Conservation (phyloP, 2,888 invertebrate species). For the Leucophenga maculata region DNA sequence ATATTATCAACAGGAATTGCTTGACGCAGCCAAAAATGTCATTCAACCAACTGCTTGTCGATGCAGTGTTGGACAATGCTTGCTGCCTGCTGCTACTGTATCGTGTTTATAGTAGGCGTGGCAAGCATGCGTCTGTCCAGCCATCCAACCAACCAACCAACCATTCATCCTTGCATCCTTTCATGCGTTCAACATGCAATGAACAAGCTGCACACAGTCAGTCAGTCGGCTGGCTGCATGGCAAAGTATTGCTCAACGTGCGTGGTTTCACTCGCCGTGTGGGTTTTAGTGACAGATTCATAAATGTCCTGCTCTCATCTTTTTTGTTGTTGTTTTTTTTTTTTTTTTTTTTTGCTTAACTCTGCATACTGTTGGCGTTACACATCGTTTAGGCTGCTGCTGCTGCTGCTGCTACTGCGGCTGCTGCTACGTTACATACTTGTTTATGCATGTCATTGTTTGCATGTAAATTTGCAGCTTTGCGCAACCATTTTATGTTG, state of each 20-base stretch:
- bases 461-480: constrained; percentile 55
- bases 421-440: constrained; percentile 39
- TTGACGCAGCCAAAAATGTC: no score
- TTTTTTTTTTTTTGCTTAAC: not conserved
- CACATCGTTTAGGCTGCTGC: not conserved
- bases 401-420: not conserved
- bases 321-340: no score
- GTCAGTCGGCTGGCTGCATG: not conserved
- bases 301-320: not conserved
- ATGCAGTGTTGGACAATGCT: no score
- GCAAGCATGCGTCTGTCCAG: no score
- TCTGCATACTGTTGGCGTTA: not conserved
- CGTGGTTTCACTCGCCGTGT: no score
- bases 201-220: not conserved
- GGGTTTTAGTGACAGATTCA: not conserved
- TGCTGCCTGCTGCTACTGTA: no score
- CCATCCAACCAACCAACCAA: no score
- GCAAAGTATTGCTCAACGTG: no score
- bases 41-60: no score
- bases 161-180: no score
- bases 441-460: constrained; percentile 63
- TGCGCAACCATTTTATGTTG: constrained; percentile 11
- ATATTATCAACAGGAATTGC: no score
- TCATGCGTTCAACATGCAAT: not conserved
- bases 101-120: no score